These are phyloP conservation scores for Drosophila busckii DNA, from an alignment of 1,140 invertebrate genomes.

Conservation along the genomic window DNA sequence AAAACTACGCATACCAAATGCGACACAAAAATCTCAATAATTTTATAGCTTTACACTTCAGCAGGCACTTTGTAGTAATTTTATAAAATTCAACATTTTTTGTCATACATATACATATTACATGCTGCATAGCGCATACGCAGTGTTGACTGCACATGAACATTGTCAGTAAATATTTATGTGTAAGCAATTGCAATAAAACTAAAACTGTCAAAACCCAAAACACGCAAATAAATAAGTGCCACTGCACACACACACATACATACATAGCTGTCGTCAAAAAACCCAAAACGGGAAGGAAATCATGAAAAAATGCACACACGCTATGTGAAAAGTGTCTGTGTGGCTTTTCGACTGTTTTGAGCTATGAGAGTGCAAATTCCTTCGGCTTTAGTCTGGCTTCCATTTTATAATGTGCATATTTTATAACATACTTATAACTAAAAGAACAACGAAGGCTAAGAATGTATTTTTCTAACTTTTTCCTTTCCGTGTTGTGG, in stretches of 20 bases:
- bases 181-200: slow-evolving; percentile 23
- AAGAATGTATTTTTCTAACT: slow-evolving; percentile 1
- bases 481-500: background rate
- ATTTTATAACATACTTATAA: slow-evolving; percentile 70
- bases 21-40: no score
- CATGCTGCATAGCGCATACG: slow-evolving; percentile 47
- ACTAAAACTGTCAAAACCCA: slow-evolving; percentile 60
- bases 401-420: slow-evolving; percentile 69
- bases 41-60: background rate
- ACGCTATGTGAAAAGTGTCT: slow-evolving; percentile 22
- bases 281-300: slow-evolving; percentile 54
- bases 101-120: slow-evolving; percentile 8
- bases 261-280: slow-evolving; percentile 64
- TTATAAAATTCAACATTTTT: slow-evolving; percentile 1
- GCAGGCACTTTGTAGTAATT: slow-evolving; percentile 2
- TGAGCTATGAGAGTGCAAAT: slow-evolving; percentile 56
- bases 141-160: slow-evolving; percentile 50
- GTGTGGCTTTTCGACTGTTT: slow-evolving; percentile 1
- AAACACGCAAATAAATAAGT: slow-evolving; percentile 65
- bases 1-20: no score
- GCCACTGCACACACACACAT: no score
- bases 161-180: slow-evolving; percentile 35
- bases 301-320: slow-evolving; percentile 52
- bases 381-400: slow-evolving; percentile 71
- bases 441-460: slow-evolving; percentile 8